These are phyloP conservation scores for Calosoma granatense DNA, from an alignment of 1,140 invertebrate species.

Conservation along the genomic window DNA sequence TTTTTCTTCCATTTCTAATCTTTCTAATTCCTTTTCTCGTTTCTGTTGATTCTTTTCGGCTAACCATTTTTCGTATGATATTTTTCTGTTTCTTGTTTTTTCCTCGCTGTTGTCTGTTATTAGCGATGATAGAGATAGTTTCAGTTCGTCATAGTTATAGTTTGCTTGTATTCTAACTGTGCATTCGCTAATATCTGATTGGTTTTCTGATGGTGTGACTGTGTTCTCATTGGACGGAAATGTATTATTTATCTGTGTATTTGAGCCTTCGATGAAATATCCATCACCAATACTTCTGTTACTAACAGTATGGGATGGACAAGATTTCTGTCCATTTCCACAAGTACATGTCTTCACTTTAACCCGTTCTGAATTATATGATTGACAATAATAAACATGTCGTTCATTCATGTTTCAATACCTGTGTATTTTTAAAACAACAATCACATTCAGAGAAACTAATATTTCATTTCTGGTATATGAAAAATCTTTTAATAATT, in stretches of 20 bases:
- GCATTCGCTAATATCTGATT: neutral
- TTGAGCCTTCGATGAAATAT: neutral
- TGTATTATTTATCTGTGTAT: neutral
- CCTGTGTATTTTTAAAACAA: too few species aligned
- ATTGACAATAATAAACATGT: too few species aligned
- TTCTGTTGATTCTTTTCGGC: neutral
- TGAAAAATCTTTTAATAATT: too few species aligned
- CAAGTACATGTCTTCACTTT: neutral
- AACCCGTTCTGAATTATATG: neutral
- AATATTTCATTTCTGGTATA: too few species aligned
- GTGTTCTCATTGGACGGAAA: neutral
- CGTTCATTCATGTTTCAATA: too few species aligned
- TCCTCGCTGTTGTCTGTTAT: neutral
- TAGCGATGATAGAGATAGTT: neutral
- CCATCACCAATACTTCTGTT: neutral
- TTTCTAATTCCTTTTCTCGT: neutral
- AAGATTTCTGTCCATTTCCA: neutral
- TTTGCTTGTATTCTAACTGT: too few species aligned
- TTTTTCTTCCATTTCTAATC: neutral
- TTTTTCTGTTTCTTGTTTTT: neutral
- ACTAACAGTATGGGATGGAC: neutral
- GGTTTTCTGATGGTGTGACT: neutral
- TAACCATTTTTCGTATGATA: neutral
- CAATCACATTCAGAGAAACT: too few species aligned
- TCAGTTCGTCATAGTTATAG: too few species aligned